These are phyloP conservation scores for Leptodactylus fuscus DNA, from an alignment of 2,113 vertebrate genomes.

Conservation along the genomic window DNA sequence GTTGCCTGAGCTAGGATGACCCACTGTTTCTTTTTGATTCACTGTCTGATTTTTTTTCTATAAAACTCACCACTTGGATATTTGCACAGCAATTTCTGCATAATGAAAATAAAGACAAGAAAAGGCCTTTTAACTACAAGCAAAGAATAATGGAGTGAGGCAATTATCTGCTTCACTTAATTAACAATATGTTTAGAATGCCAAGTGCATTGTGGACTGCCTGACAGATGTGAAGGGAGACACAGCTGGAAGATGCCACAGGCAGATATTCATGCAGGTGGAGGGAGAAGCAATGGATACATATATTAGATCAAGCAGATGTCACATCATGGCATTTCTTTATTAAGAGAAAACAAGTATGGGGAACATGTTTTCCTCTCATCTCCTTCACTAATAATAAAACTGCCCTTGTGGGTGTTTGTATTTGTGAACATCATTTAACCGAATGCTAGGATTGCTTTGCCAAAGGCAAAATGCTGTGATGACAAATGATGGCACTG, in stretches of 20 bases:
- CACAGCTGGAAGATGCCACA: slow-evolving; percentile 50
- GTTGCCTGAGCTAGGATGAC: too few species aligned
- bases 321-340: slow-evolving; percentile 35
- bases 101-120: background rate
- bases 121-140: slow-evolving; percentile 22
- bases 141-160: slow-evolving; percentile 28
- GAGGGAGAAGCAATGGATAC: background rate
- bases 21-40: background rate
- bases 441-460: background rate
- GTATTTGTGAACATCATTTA: slow-evolving; percentile 42
- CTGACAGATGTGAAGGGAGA: slow-evolving; percentile 49
- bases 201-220: slow-evolving; percentile 32
- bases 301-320: slow-evolving; percentile 48
- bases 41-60: background rate
- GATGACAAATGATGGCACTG: slow-evolving; percentile 25
- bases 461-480: slow-evolving; percentile 41
- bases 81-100: slow-evolving; percentile 1
- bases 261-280: slow-evolving; percentile 51
- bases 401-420: slow-evolving; percentile 26
- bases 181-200: slow-evolving; percentile 54
- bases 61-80: background rate
- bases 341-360: slow-evolving; percentile 8
- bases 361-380: background rate
- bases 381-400: slow-evolving; percentile 12
- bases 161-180: slow-evolving; percentile 51